phyloP scores from a whole-genome alignment of 1,140 invertebrate species.

The Diachasma alloeum region DNA sequence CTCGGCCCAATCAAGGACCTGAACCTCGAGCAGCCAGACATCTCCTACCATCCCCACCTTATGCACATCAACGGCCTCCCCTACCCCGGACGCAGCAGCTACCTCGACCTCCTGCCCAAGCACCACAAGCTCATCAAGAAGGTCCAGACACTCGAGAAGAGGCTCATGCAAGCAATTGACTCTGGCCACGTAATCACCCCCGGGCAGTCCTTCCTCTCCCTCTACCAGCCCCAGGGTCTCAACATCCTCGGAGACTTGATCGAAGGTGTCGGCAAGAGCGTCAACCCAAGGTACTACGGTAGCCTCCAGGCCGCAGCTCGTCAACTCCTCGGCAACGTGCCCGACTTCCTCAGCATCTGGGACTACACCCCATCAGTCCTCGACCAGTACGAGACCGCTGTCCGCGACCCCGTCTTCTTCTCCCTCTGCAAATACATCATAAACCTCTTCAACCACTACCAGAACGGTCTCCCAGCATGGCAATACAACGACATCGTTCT shows the following conservation, averaged over 20 bases:
- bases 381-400: slow-evolving; percentile 58
- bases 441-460: slow-evolving; percentile 64
- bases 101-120: slow-evolving; percentile 65
- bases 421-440: slow-evolving; percentile 62
- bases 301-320: slow-evolving; percentile 67
- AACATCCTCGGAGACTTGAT: slow-evolving; percentile 66
- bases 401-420: slow-evolving; percentile 68
- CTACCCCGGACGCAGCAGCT: slow-evolving; percentile 68
- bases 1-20: slow-evolving; percentile 57
- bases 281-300: slow-evolving; percentile 68
- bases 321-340: slow-evolving; percentile 67
- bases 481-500: slow-evolving; percentile 70
- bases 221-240: slow-evolving; percentile 59
- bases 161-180: slow-evolving; percentile 73
- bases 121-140: slow-evolving; percentile 60
- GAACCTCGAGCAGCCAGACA: slow-evolving; percentile 64
- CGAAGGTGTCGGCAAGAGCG: slow-evolving; percentile 58
- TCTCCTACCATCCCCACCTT: slow-evolving; percentile 71
- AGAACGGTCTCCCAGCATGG: slow-evolving; percentile 70
- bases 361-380: slow-evolving; percentile 62
- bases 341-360: slow-evolving; percentile 50
- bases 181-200: slow-evolving; percentile 69
- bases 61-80: slow-evolving; percentile 71
- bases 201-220: slow-evolving; percentile 52
- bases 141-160: slow-evolving; percentile 67